A percentile compares a stretch with the other conserved stretches of the same genome.
These are phyloP conservation scores for Eupelmus urozonus DNA, from an alignment of 2,888 invertebrate species.

Conservation along the genomic window DNA sequence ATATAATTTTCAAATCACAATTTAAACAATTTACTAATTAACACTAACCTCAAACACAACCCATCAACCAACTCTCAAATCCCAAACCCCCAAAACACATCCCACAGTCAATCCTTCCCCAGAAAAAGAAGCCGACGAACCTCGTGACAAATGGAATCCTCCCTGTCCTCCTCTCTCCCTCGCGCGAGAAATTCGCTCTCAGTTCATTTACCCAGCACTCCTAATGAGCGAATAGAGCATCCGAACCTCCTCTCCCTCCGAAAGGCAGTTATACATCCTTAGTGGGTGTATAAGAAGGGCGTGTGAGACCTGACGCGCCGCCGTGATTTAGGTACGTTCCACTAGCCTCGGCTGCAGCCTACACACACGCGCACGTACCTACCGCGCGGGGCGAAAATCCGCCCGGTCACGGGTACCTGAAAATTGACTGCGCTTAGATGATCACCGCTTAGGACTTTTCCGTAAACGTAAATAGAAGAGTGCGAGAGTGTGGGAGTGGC, in stretches of 20 bases:
- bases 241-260: neutral
- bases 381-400: constrained; percentile 21
- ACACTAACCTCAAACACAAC: too few species aligned
- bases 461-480: constrained; percentile 21
- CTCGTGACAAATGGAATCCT: constrained; percentile 46
- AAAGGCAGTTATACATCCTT: constrained; percentile 24
- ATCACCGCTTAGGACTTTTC: constrained; percentile 4
- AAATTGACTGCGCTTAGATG: constrained; percentile 26
- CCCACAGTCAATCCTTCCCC: too few species aligned
- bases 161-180: neutral
- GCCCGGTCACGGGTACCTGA: constrained; percentile 31
- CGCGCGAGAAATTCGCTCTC: constrained; percentile 54
- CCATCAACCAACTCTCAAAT: too few species aligned
- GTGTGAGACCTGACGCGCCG: constrained; percentile 42
- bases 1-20: too few species aligned
- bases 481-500: neutral
- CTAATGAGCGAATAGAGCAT: constrained; percentile 54
- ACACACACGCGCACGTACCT: constrained; percentile 6
- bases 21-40: too few species aligned
- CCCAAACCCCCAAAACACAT: too few species aligned
- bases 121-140: too few species aligned
- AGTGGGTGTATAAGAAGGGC: constrained; percentile 48
- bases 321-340: constrained; percentile 52
- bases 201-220: constrained; percentile 60
- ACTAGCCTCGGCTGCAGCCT: neutral